Conservation (phyloP, 2,113 vertebrate species). For the Thomomys bottae region DNA sequence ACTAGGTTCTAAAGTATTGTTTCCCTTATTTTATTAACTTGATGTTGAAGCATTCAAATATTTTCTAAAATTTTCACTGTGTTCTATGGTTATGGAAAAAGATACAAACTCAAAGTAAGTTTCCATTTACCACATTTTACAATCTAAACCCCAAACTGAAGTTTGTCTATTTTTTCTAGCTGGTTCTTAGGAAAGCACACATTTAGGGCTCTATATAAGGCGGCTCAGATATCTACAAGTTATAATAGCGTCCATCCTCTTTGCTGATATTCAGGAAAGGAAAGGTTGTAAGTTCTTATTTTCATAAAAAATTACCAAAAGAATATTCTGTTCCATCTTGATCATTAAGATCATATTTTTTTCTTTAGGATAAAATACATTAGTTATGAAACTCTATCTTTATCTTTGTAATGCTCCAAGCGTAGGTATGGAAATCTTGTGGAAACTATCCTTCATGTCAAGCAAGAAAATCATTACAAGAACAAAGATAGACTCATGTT, state of each 20-base stretch:
- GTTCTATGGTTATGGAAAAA: slow-evolving; percentile 12
- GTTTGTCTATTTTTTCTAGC: slow-evolving; percentile 1
- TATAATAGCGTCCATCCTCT: background rate
- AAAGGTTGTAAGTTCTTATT: background rate
- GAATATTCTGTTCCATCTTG: slow-evolving; percentile 19
- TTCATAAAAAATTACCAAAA: slow-evolving; percentile 24
- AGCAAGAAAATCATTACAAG: slow-evolving; percentile 6
- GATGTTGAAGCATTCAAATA: background rate
- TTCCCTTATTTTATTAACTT: background rate
- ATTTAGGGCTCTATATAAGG: slow-evolving; percentile 5
- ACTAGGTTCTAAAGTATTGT: background rate
- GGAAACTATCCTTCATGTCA: slow-evolving; percentile 26
- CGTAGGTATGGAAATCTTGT: slow-evolving; percentile 20
- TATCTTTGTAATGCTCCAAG: background rate
- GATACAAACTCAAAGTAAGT: slow-evolving; percentile 11
- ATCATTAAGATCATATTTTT: slow-evolving; percentile 38
- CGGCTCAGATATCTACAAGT: background rate
- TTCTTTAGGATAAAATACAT: slow-evolving; percentile 19
- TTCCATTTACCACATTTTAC: slow-evolving; percentile 5
- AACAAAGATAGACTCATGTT: background rate
- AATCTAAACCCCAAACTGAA: slow-evolving; percentile 36
- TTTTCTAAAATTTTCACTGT: background rate
- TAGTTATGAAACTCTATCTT: slow-evolving; percentile 33
- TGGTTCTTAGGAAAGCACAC: background rate
- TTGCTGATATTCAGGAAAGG: slow-evolving; percentile 5